phyloP scores from a whole-genome alignment of 1,140 invertebrate species.

The Hetaerina americana region DNA sequence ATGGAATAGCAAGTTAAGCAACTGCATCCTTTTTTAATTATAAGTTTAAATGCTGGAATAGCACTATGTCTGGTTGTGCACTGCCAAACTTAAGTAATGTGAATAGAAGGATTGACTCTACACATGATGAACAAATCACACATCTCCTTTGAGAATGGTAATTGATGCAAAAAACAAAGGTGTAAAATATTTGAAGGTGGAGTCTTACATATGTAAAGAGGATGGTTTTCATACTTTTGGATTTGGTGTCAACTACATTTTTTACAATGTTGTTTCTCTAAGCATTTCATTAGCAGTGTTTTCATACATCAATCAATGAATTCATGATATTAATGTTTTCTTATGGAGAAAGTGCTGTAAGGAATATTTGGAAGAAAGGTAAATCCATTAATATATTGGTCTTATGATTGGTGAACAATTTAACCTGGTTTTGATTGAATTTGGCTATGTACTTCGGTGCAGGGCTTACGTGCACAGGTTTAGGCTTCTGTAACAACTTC shows the following conservation, averaged over 20 bases:
- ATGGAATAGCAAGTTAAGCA: too few species aligned
- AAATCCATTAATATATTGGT: neutral
- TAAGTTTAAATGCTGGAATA: neutral
- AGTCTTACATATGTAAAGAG: neutral
- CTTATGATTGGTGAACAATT: neutral
- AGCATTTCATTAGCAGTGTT: neutral
- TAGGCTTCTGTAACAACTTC: neutral
- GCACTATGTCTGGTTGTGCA: neutral
- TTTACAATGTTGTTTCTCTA: conserved; percentile 1
- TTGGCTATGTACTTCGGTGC: neutral
- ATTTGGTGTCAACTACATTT: neutral
- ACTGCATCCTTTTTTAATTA: neutral
- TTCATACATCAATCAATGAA: neutral
- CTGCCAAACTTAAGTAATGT: neutral
- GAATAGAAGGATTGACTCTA: neutral
- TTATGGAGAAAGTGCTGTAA: neutral
- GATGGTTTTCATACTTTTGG: neutral
- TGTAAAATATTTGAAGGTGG: neutral
- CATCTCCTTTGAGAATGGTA: neutral
- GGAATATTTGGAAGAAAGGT: neutral
- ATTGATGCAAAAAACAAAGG: neutral
- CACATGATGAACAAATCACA: neutral
- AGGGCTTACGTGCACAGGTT: neutral
- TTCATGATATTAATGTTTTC: neutral
- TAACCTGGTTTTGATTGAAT: neutral